Base-by-base conservation (phyloP, 2,888 invertebrate genomes). In the Rutpela maculata region DNA sequence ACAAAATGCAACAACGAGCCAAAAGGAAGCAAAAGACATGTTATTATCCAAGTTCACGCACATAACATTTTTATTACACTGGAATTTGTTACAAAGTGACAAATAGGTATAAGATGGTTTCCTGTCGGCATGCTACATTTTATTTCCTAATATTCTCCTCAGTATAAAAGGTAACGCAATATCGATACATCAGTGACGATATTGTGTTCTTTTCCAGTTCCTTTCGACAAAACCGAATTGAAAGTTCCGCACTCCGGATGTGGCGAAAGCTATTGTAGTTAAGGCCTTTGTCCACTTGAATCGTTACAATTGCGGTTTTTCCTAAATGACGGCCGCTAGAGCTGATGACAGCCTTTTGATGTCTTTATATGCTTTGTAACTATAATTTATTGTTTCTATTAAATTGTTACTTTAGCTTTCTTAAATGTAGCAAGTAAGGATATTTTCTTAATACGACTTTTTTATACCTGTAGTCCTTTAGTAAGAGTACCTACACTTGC, bases 251-350 rank as follows among this genome's bases (percentile, higher is more conserved):
- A 70, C 77, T 82, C 84, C 84, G 84, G 83, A 84, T 84, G 82
- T 82, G 84, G 83, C 77, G 72, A 75, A 26, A 57, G 68, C 78
- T 65, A 78, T 81, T 81, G 81, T 80, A 73, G 75, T 68, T 73
- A 22, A 18, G 57, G 75, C 76, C 68, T 78, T 81, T 81, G 81
- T 82, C 69, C 78, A 73, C 71, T 79, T 72, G 77, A 83, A 79
- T 80, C 79, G 83, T 83, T 82, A 85, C 85, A 85, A 84, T 86
- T 86, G 86, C 81, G 86, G 86, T 86, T 86, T 83, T 75, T 77
- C 78, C 26, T 76, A 78, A 84, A 82, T 81, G 74, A 77, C 70
- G 71, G 73, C 70, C 76, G 77, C 74, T 67, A 60, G 35, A 76
- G 77, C 60, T 65, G 77, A 73, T 78, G 78, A 80, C 80, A 79